Base-by-base conservation (phyloP, 1,140 invertebrate genomes). In the Acromyrmex echinatior region DNA sequence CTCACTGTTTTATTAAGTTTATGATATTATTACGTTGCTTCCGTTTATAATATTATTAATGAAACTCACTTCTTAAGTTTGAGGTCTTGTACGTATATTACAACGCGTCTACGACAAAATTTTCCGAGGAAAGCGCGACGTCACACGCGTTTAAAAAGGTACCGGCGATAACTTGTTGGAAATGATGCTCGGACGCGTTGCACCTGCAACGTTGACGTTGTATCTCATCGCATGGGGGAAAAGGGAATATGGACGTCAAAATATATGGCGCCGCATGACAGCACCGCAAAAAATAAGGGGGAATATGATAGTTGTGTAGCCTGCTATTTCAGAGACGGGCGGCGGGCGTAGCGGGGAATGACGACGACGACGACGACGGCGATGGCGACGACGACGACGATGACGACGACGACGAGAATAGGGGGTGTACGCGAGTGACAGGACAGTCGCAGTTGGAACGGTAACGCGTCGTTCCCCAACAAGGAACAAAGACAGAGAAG, bases 231-330 rank as follows among this genome's bases (percentile, higher is more conserved):
- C 63, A 70, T 21, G 28, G 49, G 49, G 21, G 56, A 58, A 81
- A 65, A 76, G 68, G 81, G 90, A 92, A 92, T 91, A 88, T 84
- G 87, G 87, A 90, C 88, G 86, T 91, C 90, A 89, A 91, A 92
- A 93, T 93, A 92, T 93, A 93, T 92, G 88, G 91, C 88, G 70
- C 66, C 70, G 68, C 87, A 53, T 94, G 92, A 93, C 93, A 93
- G 89, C 58, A 82, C 65, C 82, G 88, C 87, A 91, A 92, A 92
- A 93, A 93, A 91, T 91, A 91, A 93, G 88, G 86, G 89, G 89
- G 90, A 93, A 93, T 94, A 93, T 93, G 92, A 94, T 93, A 91
- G 92, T 92, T 92, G 86, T 88, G 90, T 90, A 92, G 92, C 87
- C 88, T 90, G 90, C 87, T 92, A 91, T 94, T 94, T 92, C 86